Evolutionary conservation across 92 coral and sea anemone genomes (phyloP), one percentile per base, ranked within the genome.

Genomic region (Diadumene lineata): DNA sequence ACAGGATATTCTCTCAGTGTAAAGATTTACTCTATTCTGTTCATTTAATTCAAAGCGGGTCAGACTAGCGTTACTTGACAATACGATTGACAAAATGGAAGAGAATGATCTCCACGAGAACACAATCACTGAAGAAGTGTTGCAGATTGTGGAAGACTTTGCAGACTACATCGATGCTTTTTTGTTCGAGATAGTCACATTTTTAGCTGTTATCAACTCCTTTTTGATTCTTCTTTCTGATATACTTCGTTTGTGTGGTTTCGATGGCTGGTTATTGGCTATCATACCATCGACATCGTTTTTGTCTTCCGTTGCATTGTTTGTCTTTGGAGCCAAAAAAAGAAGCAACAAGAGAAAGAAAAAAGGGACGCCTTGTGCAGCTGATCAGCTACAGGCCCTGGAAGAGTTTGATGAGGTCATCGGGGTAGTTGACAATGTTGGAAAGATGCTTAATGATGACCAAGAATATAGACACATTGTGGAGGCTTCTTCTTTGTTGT

Each of bases 121-220:
- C 1, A 67, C 94, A 18, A 85, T 88, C 16, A 89, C 94, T 13
- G 92, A 89, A 66, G 94, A 89, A 73, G 27, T 89, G 13, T 51
- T 89, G 33, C 88, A 86, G 66, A 86, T 89, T 30, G 31, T 79
- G 38, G 94, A 86, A 25, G 94, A 89, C 66, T 89, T 89, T 65
- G 91, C 87, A n/a, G 92, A 86, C 70, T 87, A 86, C 56, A 89
- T 89, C 50, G 94, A 89, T 61, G 87, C 82, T 72, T 89, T 89
- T 64, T 79, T 89, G 88, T 89, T 89, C 58, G 94, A 89, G 74
- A 89, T 89, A 50, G 94, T 89, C 23, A 89, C 94, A 19, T 89
- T 89, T 56, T 78, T 89, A 44, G 92, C 91, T 21, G 94, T 89
- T 30, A 50, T 86, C 31, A 88, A 89, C 62, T 86, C 94, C 27